Evolutionary conservation across 2,888 invertebrate genomes (phyloP).

Genomic region (Agrilus cyanescens): DNA sequence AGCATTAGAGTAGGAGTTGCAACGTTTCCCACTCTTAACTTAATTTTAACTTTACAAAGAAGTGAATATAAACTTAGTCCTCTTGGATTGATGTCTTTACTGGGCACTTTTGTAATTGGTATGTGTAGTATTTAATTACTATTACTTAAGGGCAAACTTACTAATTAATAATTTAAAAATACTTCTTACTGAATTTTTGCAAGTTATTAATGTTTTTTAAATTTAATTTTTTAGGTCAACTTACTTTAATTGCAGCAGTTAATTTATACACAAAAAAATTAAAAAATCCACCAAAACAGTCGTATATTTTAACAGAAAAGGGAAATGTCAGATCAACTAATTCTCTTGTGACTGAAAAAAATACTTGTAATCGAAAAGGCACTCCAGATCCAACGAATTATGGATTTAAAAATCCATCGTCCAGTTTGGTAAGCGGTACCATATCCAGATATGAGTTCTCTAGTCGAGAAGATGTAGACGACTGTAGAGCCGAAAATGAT

Average conservation of each 20-base stretch:
- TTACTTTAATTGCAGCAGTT: not conserved
- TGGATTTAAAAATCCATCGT: too few species aligned
- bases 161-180: not conserved
- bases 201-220: not conserved
- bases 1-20: conserved; percentile 26
- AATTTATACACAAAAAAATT: not conserved
- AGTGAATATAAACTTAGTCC: conserved; percentile 23
- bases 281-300: too few species aligned
- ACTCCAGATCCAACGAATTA: too few species aligned
- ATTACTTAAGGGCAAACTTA: not conserved
- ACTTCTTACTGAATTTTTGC: not conserved
- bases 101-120: conserved; percentile 17
- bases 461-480: too few species aligned
- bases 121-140: not conserved
- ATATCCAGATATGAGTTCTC: too few species aligned
- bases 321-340: too few species aligned
- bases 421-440: too few species aligned
- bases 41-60: conserved; percentile 26
- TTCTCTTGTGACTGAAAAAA: too few species aligned
- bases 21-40: conserved; percentile 28
- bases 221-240: conserved; percentile 5
- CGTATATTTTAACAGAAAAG: too few species aligned
- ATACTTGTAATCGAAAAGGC: too few species aligned
- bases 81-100: conserved; percentile 15
- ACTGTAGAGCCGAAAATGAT: too few species aligned